phyloP scores from a whole-genome alignment of 1,140 invertebrate genomes.

The Bicyclus anynana region DNA sequence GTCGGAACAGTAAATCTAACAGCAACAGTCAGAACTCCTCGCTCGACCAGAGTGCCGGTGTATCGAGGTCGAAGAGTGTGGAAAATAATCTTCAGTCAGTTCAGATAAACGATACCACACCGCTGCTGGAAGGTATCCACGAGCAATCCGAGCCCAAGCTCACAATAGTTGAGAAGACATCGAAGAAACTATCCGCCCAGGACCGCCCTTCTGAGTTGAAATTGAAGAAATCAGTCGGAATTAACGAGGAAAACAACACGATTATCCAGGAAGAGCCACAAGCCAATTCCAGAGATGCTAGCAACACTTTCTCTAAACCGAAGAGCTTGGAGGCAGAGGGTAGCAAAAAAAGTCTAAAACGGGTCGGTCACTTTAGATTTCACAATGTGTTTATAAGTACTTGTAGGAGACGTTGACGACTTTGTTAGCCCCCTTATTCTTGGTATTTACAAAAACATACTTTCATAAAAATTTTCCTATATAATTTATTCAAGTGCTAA shows the following conservation, averaged over 20 bases:
- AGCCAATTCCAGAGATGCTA: conserved; percentile 26
- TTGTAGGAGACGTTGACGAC: too few relatives aligned
- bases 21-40: conserved; percentile 49
- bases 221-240: conserved; percentile 42
- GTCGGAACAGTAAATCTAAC: conserved; percentile 62
- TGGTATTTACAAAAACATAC: too few relatives aligned
- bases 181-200: conserved; percentile 10
- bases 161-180: conserved; percentile 36
- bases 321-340: conserved; percentile 27
- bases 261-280: conserved; percentile 30
- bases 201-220: conserved; percentile 15
- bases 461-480: too few relatives aligned
- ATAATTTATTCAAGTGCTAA: too few relatives aligned
- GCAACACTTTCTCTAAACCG: conserved; percentile 25
- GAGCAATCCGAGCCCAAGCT: conserved; percentile 36
- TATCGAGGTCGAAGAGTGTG: conserved; percentile 52
- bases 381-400: too few relatives aligned
- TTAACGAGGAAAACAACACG: conserved; percentile 34
- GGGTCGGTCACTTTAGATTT: conserved; percentile 42
- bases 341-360: conserved; percentile 59
- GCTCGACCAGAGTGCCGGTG: conserved; percentile 32
- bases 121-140: conserved; percentile 43
- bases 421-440: too few relatives aligned
- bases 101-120: conserved; percentile 47
- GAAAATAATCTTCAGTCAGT: conserved; percentile 51